Percentiles rank a stretch among this genome's conserved stretches.
Conservation (phyloP, 2,113 vertebrate species). For the Leptocoma aspasia region DNA sequence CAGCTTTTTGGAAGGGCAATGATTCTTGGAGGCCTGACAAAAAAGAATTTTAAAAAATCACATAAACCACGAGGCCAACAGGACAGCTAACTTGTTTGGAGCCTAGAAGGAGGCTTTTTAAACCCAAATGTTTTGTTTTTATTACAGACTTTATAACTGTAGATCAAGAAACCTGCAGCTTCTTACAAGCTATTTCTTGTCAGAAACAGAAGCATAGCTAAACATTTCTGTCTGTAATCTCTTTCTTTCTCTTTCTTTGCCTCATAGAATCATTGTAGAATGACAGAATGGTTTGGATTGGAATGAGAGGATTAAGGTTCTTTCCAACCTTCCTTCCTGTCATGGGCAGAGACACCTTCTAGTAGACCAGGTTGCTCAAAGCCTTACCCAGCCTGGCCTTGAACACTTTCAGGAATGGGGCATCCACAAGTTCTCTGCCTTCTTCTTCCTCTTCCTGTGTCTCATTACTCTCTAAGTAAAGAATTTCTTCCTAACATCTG, state of each 20-base stretch:
- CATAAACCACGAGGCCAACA: not conserved
- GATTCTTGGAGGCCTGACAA: not conserved
- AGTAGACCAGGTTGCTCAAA: not conserved
- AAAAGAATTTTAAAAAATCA: not conserved
- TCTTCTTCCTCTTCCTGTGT: not conserved
- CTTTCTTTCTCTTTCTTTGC: not conserved
- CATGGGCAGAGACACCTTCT: not conserved
- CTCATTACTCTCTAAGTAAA: not conserved
- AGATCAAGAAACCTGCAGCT: not conserved
- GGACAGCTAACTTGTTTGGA: not conserved
- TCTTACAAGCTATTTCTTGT: not conserved
- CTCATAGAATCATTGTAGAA: not conserved
- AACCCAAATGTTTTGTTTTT: not conserved
- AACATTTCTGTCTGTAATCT: not conserved
- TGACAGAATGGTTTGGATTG: not conserved
- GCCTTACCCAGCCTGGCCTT: not conserved
- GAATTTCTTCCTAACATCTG: not conserved
- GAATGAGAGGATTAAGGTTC: not conserved
- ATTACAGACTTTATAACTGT: not conserved
- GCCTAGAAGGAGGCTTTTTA: not conserved
- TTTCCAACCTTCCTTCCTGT: not conserved
- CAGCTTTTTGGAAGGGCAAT: not conserved
- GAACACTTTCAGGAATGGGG: not conserved
- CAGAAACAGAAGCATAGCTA: not conserved
- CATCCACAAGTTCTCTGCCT: not conserved